Conservation (phyloP, 2,113 vertebrate species). For the Odontesthes bonariensis region DNA sequence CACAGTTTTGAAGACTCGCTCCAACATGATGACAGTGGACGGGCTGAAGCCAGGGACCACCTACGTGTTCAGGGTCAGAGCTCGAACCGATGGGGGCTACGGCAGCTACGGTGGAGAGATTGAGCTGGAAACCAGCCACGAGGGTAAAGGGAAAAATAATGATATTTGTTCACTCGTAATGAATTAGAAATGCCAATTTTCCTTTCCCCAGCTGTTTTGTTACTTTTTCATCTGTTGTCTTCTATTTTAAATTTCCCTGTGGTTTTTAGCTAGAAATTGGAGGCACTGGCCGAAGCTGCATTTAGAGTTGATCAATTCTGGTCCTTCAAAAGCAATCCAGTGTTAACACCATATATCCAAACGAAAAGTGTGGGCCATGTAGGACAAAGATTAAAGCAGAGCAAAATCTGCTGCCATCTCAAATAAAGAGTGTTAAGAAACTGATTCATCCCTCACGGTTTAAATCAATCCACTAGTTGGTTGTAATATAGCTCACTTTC, state of each 20-base stretch:
- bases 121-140: slow-evolving; percentile 87
- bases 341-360: slow-evolving; percentile 12
- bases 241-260: slow-evolving; percentile 1
- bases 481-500: slow-evolving; percentile 39
- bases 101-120: slow-evolving; percentile 87
- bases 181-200: not conserved
- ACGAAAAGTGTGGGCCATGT: slow-evolving; percentile 16
- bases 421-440: slow-evolving; percentile 15
- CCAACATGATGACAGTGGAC: slow-evolving; percentile 87
- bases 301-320: not conserved
- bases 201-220: not conserved
- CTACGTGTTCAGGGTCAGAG: slow-evolving; percentile 86
- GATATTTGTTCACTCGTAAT: not conserved
- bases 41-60: slow-evolving; percentile 86
- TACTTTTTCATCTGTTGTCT: not conserved
- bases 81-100: slow-evolving; percentile 84
- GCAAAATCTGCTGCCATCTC: slow-evolving; percentile 6
- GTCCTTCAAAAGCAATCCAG: not conserved
- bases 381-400: slow-evolving; percentile 22
- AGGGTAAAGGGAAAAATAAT: slow-evolving; percentile 73
- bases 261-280: slow-evolving; percentile 15
- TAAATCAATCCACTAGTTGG: slow-evolving; percentile 34
- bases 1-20: slow-evolving; percentile 86
- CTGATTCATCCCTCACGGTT: slow-evolving; percentile 31
- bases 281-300: not conserved